phyloP scores from a whole-genome alignment of 92 coral and sea anemone genomes.

The Phymanthus crucifer region DNA sequence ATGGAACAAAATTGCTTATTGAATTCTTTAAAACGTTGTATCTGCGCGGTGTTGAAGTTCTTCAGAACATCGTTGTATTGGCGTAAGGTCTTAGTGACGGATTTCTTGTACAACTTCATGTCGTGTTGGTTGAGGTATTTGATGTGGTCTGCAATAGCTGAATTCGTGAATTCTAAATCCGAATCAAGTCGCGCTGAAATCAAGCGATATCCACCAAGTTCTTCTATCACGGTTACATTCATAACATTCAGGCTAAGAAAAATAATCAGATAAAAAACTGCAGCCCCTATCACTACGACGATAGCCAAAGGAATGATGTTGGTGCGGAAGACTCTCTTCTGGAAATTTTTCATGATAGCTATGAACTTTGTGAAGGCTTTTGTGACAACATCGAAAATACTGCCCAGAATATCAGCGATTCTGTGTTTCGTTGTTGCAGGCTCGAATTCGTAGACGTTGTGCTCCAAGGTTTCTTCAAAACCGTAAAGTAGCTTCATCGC shows the following conservation, averaged over 20 bases:
- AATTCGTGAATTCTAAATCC: slow-evolving; percentile 62
- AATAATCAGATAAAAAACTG: slow-evolving; percentile 48
- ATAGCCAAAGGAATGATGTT: slow-evolving; percentile 63
- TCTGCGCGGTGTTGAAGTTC: slow-evolving; percentile 59
- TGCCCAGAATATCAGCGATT: slow-evolving; percentile 23
- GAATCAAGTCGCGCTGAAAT: slow-evolving; percentile 67
- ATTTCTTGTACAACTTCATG: slow-evolving; percentile 58
- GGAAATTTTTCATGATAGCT: slow-evolving; percentile 46
- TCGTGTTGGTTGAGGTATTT: slow-evolving; percentile 68
- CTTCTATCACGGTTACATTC: slow-evolving; percentile 76
- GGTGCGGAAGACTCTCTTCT: slow-evolving; percentile 61
- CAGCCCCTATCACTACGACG: slow-evolving; percentile 36
- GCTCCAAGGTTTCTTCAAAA: slow-evolving; percentile 62
- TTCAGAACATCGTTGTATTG: slow-evolving; percentile 46
- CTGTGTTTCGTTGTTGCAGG: slow-evolving; percentile 24
- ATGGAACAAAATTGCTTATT: slow-evolving; percentile 56
- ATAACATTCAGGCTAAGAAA: slow-evolving; percentile 58
- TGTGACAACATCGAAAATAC: slow-evolving; percentile 43
- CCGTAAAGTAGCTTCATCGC: slow-evolving; percentile 65
- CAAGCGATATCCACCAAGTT: slow-evolving; percentile 64
- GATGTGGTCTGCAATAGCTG: slow-evolving; percentile 66
- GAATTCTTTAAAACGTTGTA: slow-evolving; percentile 43
- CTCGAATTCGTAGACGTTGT: slow-evolving; percentile 56
- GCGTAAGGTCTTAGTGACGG: slow-evolving; percentile 38
- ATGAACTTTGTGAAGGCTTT: slow-evolving; percentile 51